A percentile compares a stretch with the other conserved stretches of the same genome.
Evolutionary conservation across 92 coral and sea anemone species (phyloP).

Genomic region (Plumapathes pennacea): DNA sequence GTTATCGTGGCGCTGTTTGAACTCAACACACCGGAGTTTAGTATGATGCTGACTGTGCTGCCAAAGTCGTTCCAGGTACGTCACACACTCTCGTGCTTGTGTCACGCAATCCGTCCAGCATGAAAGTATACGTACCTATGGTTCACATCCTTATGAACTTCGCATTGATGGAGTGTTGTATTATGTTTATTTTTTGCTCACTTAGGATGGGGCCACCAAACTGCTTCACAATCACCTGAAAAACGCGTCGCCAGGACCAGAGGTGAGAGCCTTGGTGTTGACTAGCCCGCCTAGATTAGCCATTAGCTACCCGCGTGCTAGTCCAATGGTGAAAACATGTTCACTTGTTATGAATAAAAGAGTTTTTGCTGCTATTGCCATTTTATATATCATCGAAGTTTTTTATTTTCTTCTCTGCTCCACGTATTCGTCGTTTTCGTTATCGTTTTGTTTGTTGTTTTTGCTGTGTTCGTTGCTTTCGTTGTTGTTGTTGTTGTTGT

Average conservation of each 20-base stretch:
- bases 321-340: no score
- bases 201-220: slow-evolving; percentile 96
- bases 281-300: background rate
- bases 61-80: slow-evolving; percentile 98
- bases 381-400: no score
- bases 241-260: slow-evolving; percentile 76
- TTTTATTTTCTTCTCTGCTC: no score
- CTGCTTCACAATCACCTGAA: slow-evolving; percentile 90
- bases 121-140: no score
- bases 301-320: background rate
- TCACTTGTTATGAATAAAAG: no score
- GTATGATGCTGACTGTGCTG: slow-evolving; percentile 90
- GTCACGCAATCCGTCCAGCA: no score
- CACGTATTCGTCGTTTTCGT: no score
- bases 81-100: background rate
- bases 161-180: background rate
- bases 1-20: slow-evolving; percentile 94
- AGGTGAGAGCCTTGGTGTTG: slow-evolving; percentile 32
- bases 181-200: slow-evolving; percentile 2
- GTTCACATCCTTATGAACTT: no score
- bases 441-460: no score
- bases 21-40: slow-evolving; percentile 96
- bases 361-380: no score
- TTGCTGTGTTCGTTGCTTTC: no score
- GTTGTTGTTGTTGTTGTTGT: no score